Conservation (phyloP, 2,888 invertebrate species). For the Dione juno region DNA sequence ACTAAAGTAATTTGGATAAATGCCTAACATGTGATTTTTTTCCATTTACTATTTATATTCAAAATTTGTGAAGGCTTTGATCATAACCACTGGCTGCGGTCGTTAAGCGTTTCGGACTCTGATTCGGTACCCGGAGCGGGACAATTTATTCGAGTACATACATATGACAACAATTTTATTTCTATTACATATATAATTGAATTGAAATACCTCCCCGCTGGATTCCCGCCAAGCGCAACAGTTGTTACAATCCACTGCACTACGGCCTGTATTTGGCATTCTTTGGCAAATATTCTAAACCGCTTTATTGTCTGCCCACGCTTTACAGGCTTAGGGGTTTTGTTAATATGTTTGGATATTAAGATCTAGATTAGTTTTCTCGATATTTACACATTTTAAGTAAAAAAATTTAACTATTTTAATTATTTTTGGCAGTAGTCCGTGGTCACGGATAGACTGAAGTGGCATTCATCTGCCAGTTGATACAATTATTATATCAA, state of each 20-base stretch:
- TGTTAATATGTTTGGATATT: constrained; percentile 14
- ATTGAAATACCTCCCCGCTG: constrained; percentile 46
- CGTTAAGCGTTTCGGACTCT: constrained; percentile 1
- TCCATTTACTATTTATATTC: not conserved
- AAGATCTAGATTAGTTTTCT: no score
- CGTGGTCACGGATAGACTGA: no score
- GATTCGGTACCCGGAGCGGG: constrained; percentile 3
- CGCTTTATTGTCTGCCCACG: constrained; percentile 33
- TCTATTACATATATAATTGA: constrained; percentile 50
- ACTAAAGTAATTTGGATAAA: no score
- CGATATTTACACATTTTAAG: no score
- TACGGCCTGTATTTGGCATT: constrained; percentile 27
- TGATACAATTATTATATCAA: no score
- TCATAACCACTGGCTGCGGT: constrained; percentile 3
- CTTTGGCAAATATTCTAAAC: constrained; percentile 38
- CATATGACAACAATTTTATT: constrained; percentile 44
- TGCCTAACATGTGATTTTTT: not conserved
- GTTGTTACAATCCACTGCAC: constrained; percentile 43
- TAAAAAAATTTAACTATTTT: no score
- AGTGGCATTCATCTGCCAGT: no score
- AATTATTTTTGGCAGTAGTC: no score
- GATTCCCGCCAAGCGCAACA: constrained; percentile 50
- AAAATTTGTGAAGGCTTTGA: not conserved
- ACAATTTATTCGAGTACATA: constrained; percentile 26
- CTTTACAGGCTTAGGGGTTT: constrained; percentile 27